These are phyloP conservation scores for Drosophila prolongata DNA, from an alignment of 2,888 invertebrate genomes.

Conservation along the genomic window DNA sequence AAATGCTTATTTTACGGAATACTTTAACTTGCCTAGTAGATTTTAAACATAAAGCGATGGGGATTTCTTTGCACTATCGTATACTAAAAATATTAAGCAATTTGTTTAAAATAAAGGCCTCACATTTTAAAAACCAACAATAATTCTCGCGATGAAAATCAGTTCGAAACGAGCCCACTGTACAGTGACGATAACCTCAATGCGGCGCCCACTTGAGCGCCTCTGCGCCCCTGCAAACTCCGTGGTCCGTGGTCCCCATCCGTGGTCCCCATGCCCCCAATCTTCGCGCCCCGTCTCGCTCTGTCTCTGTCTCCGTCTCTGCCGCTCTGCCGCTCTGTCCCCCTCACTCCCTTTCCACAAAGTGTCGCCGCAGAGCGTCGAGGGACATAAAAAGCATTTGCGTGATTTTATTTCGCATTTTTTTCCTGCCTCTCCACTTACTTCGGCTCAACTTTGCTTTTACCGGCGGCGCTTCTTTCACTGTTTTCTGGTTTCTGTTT, in stretches of 20 bases:
- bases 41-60: no score
- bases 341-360: slow-evolving; percentile 9
- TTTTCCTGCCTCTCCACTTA: slow-evolving; percentile 3
- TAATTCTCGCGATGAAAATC: no score
- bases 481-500: neutral
- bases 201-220: slow-evolving; percentile 33
- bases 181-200: slow-evolving; percentile 38
- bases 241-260: slow-evolving; percentile 1
- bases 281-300: slow-evolving; percentile 7
- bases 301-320: neutral
- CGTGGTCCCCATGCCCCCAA: slow-evolving; percentile 1
- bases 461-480: slow-evolving; percentile 21
- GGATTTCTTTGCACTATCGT: no score
- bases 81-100: no score
- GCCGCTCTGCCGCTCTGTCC: neutral
- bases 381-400: slow-evolving; percentile 63
- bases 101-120: no score
- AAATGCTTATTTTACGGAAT: no score
- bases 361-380: slow-evolving; percentile 33
- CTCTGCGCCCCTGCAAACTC: slow-evolving; percentile 5
- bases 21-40: no score
- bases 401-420: slow-evolving; percentile 67
- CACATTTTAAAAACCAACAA: neutral
- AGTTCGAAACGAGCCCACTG: neutral
- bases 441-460: slow-evolving; percentile 23